Evolutionary conservation across 2,888 invertebrate genomes (phyloP).

Genomic region (Aplocera efformata): DNA sequence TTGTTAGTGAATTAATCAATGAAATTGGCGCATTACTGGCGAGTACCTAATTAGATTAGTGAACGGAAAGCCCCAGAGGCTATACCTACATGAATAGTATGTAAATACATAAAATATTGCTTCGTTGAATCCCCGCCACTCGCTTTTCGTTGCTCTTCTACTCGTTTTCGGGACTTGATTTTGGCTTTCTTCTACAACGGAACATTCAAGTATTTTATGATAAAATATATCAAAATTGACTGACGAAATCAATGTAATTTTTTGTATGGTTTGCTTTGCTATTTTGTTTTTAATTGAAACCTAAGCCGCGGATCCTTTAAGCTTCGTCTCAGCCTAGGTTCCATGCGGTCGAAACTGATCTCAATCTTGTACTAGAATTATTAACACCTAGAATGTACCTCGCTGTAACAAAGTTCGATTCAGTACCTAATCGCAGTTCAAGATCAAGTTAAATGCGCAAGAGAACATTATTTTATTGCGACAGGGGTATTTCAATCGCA

Average conservation of each 20-base stretch:
- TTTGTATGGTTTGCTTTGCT: constrained; percentile 49
- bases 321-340: constrained; percentile 27
- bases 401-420: too few relatives aligned
- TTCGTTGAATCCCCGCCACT: constrained; percentile 59
- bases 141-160: constrained; percentile 65
- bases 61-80: constrained; percentile 73
- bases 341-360: constrained; percentile 34
- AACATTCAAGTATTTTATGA: constrained; percentile 25
- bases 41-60: constrained; percentile 80
- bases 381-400: neutral
- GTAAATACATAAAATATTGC: constrained; percentile 62
- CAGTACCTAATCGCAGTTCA: neutral
- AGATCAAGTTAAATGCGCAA: neutral
- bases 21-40: constrained; percentile 81
- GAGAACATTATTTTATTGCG: neutral
- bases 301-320: constrained; percentile 34
- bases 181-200: constrained; percentile 39
- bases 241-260: constrained; percentile 43
- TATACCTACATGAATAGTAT: constrained; percentile 54
- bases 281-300: constrained; percentile 43
- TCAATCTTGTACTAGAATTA: constrained; percentile 28
- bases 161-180: constrained; percentile 45
- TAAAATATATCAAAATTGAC: constrained; percentile 43
- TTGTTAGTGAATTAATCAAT: constrained; percentile 72
- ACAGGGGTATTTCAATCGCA: constrained; percentile 1